phyloP scores from a whole-genome alignment of 23 tunicate species.

The Corella eumyota region DNA sequence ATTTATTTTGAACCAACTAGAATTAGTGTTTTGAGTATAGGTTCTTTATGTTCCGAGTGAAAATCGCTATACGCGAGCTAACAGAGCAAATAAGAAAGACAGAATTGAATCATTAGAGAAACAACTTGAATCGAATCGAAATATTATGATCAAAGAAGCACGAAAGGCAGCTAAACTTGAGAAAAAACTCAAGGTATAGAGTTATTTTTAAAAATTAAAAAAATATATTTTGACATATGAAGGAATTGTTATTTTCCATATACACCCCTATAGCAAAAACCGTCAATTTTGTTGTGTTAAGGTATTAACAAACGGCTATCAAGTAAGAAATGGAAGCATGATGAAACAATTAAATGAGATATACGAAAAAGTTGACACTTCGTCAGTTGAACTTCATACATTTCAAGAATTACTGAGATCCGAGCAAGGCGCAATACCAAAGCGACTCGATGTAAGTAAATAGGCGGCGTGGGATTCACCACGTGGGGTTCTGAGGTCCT shows the following conservation, averaged over 20 bases:
- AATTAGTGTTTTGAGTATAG: slow-evolving; percentile 7
- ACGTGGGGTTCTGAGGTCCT: too few species aligned
- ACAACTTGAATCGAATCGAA: slow-evolving; percentile 58
- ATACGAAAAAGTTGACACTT: slow-evolving; percentile 48
- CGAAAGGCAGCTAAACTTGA: slow-evolving; percentile 78
- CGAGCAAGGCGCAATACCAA: slow-evolving; percentile 85
- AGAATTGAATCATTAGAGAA: slow-evolving; percentile 87
- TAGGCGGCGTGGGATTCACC: not conserved
- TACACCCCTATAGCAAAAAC: not conserved
- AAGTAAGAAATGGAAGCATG: slow-evolving; percentile 49
- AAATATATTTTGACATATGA: too few species aligned
- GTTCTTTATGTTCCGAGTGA: slow-evolving; percentile 91
- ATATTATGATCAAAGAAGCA: slow-evolving; percentile 93
- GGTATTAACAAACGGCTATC: slow-evolving; percentile 71
- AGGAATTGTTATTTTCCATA: not conserved
- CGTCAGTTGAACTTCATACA: slow-evolving; percentile 48
- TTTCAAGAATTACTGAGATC: slow-evolving; percentile 74
- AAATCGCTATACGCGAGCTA: slow-evolving; percentile 87
- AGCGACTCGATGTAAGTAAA: slow-evolving; percentile 59
- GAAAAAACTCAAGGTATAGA: slow-evolving; percentile 72
- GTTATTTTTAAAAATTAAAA: not conserved
- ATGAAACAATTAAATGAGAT: slow-evolving; percentile 65
- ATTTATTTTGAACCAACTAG: not conserved
- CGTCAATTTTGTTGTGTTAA: not conserved
- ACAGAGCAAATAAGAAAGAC: slow-evolving; percentile 85